Evolutionary conservation across 2,113 vertebrate species (phyloP).

Genomic region (Todiramphus chloris): DNA sequence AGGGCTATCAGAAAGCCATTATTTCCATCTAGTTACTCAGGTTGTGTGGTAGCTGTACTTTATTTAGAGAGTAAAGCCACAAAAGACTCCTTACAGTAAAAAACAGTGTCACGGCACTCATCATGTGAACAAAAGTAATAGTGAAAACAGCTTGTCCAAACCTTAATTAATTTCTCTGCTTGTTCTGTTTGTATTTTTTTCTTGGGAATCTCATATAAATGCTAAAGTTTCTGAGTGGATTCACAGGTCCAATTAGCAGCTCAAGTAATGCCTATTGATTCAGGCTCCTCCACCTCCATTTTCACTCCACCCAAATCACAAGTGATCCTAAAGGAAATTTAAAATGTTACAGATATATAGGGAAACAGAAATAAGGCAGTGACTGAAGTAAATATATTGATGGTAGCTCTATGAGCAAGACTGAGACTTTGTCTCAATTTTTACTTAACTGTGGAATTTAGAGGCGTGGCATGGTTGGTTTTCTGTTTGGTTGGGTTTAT

Average conservation of each 20-base stretch:
- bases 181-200: background rate
- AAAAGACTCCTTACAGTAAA: background rate
- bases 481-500: background rate
- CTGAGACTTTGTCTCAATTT: background rate
- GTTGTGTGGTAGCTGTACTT: background rate
- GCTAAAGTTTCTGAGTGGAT: background rate
- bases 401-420: background rate
- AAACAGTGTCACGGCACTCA: slow-evolving; percentile 7
- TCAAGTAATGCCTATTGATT: background rate
- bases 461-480: background rate
- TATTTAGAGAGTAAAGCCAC: background rate
- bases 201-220: background rate
- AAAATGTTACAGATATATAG: background rate
- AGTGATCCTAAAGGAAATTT: background rate
- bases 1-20: background rate
- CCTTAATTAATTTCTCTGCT: background rate
- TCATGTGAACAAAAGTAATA: background rate
- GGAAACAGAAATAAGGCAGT: background rate
- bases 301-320: background rate
- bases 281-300: background rate
- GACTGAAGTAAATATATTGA: rapidly evolving
- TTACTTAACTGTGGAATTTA: background rate
- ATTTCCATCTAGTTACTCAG: background rate
- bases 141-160: background rate
- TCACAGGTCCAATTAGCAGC: background rate